These are phyloP conservation scores for Ctena decussata DNA, from an alignment of 2,888 invertebrate genomes.

Conservation along the genomic window DNA sequence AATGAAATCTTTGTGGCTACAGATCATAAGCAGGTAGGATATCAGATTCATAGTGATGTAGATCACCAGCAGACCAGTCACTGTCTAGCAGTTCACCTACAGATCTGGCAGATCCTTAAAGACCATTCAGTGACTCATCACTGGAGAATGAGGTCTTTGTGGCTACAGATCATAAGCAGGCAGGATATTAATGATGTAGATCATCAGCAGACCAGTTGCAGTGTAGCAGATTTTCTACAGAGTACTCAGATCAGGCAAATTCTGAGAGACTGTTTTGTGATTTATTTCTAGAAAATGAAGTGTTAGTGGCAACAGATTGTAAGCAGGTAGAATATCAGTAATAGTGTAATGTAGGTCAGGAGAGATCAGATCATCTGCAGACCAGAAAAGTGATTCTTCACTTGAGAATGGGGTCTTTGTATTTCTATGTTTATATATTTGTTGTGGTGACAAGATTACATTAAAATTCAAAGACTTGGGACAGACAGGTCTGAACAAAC, in stretches of 20 bases:
- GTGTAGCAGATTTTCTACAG: too few relatives aligned
- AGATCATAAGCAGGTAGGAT: too few relatives aligned
- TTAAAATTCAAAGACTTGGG: too few relatives aligned
- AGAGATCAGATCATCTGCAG: not conserved
- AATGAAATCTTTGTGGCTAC: too few relatives aligned
- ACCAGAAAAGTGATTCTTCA: too few relatives aligned
- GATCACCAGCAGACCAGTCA: not conserved
- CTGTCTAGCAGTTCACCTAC: not conserved
- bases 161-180: not conserved
- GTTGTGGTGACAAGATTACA: too few relatives aligned
- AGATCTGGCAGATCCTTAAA: not conserved
- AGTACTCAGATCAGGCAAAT: not conserved
- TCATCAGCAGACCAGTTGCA: not conserved
- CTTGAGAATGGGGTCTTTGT: too few relatives aligned
- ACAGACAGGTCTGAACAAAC: too few relatives aligned
- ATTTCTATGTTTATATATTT: too few relatives aligned
- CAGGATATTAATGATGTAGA: not conserved
- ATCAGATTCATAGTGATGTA: too few relatives aligned
- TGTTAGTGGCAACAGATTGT: slow-evolving; percentile 30
- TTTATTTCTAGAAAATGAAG: slow-evolving; percentile 32
- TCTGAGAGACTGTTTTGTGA: slow-evolving; percentile 5
- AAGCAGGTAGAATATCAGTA: not conserved
- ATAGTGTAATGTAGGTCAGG: too few relatives aligned
- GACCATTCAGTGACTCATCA: slow-evolving; percentile 4
- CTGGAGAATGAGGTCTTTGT: slow-evolving; percentile 46